phyloP scores from a whole-genome alignment of 2,797 vertebrate genomes.

The Eulemur coronatus region DNA sequence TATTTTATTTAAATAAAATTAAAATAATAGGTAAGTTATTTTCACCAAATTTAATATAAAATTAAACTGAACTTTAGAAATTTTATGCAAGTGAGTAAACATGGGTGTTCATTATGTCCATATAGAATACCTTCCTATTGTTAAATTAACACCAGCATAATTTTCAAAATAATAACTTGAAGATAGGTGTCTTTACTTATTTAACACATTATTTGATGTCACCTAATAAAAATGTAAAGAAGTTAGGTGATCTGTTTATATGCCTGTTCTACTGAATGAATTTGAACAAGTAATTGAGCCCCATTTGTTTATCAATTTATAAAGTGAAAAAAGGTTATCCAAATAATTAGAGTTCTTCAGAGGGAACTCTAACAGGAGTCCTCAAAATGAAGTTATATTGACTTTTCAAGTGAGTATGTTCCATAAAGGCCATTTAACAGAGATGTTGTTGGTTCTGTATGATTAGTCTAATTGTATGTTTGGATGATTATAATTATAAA shows the following conservation, averaged over 20 bases:
- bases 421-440: background rate
- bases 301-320: background rate
- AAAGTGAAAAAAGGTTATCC: background rate
- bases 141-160: background rate
- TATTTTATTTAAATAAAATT: background rate
- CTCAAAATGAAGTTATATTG: background rate
- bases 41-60: background rate
- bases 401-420: background rate
- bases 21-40: background rate
- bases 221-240: background rate
- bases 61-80: background rate
- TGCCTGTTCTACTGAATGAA: background rate
- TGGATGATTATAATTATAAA: background rate
- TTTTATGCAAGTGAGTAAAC: background rate
- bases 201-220: background rate
- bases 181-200: background rate
- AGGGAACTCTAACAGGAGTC: background rate
- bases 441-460: background rate
- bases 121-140: background rate
- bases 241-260: background rate
- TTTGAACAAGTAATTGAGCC: background rate
- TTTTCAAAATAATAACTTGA: background rate
- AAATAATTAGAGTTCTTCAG: background rate
- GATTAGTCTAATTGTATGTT: background rate
- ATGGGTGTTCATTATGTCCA: background rate